Evolutionary conservation across 2,797 vertebrate species (phyloP).

Genomic region (Euphonia xanthogaster): DNA sequence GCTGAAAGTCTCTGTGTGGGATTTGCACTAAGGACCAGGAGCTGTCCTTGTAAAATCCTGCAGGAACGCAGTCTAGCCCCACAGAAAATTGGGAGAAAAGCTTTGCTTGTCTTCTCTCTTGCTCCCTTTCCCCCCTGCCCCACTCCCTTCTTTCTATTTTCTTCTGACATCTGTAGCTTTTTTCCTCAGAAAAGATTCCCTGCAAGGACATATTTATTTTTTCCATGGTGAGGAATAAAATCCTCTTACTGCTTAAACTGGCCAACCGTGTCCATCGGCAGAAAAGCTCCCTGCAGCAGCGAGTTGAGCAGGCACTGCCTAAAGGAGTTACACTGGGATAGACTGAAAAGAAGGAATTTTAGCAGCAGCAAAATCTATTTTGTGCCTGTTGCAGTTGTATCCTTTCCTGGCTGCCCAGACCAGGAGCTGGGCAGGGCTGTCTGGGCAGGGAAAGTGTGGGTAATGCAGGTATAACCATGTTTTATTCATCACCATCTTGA

Average conservation of each 20-base stretch:
- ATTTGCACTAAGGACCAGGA: neutral
- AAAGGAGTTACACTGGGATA: neutral
- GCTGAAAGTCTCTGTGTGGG: neutral
- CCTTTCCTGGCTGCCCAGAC: neutral
- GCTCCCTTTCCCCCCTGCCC: rapidly evolving
- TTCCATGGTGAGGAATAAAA: neutral
- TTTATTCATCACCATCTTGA: neutral
- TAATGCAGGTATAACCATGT: neutral
- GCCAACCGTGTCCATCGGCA: neutral
- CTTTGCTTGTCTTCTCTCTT: neutral
- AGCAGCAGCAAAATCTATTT: neutral
- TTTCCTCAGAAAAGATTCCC: neutral
- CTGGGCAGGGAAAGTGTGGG: neutral
- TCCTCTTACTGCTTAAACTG: neutral
- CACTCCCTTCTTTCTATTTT: neutral
- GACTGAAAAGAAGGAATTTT: neutral
- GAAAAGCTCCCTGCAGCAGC: neutral
- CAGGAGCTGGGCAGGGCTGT: neutral
- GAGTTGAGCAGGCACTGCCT: neutral
- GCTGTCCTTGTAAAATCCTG: rapidly evolving
- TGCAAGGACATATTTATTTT: neutral
- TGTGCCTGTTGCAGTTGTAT: neutral
- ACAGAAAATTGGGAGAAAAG: neutral
- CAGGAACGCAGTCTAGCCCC: neutral
- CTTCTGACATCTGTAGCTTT: neutral